Base-by-base conservation (phyloP, 2,888 invertebrate genomes). In the Pseudanteris insignis region DNA sequence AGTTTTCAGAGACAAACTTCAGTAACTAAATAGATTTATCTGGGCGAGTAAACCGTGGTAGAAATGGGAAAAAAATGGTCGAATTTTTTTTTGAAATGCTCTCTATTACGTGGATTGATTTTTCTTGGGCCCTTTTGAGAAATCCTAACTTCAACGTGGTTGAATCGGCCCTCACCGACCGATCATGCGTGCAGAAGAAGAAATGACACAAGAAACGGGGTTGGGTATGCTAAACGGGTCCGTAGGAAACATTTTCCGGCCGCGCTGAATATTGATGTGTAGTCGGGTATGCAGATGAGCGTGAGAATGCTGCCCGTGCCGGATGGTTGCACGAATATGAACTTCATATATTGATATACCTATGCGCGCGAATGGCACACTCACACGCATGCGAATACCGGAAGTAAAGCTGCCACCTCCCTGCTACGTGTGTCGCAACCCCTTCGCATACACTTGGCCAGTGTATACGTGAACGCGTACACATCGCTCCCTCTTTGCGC, bases 241-340 rank as follows among this genome's bases (percentile, higher is more conserved):
- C 70, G 73, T 64, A 65, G 67, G 66, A 58, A 70, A 68, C 70
- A 71, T 75, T 76, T 76, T 73, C 74, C 74, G 71, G 73, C 66
- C 73, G 68, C 70, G 67, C 69, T 72, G 76, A 73, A 75, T 76
- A 76, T 76, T 75, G 75, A 76, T 76, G 76, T 74, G 74, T 71
- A 75, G 68, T 71, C 73, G 72, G 64, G 68, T 76, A 76, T 78
- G 77, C 74, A 76, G 74, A 77, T 77, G 75, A 77, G 77, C 77
- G 78, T 78, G 78, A 78, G 77, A 78, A 77, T 76, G 70, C 72
- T 69, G 69, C 72, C 71, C 73, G 73, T 70, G 73, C 73, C 76
- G 72, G 70, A 73, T 73, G 73, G 72, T 70, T 69, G 67, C 65
- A 68, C 70, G 71, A 69, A 68, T 70, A 47, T 53, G 47, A 44